Base-by-base conservation (phyloP, 2,888 invertebrate genomes). In the Plagodis pulveraria region DNA sequence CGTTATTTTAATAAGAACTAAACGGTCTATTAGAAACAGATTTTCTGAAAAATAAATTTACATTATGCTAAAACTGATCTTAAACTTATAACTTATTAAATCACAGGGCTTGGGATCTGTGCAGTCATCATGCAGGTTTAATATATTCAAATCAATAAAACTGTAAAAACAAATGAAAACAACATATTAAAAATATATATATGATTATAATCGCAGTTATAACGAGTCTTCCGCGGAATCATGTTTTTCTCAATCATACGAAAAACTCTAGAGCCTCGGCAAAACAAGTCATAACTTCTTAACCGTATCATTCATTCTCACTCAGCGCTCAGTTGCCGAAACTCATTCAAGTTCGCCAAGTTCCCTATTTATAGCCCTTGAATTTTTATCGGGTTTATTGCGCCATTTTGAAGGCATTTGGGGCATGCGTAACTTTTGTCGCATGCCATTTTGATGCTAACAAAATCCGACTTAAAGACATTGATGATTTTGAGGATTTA, bases 331-430 rank as follows among this genome's bases (percentile, higher is more conserved):
- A 42, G 50, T 51, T 48, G 48, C 50, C 51, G 33, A 53, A 53
- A 54, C 54, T 54, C 58, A 53, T 58, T 44, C 45, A 53, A 58
- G 54, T 54, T 58, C 36, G 54, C 35, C 43, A 54, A 58, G 50
- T 58, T 54, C 54, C 50, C 50, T 50, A 58, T 58, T 54, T 58
- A 54, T 58, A 50, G 54, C 46, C 46, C 50, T 58, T 54, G 58
- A 58, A 50, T 58, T 58, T 58, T 58, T 54, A 58, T 58, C 50
- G 58, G 33, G 54, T 50, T 58, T 58, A 54, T 58, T 58, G 42
- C 54, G 41, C 52, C 62, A 51, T 58, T 62, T 56, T 54, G 49
- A 46, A 52, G 45, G n/a, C 63, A 58, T 63, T 57, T 33, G 8
- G 40, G 53, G 49, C 49, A 33, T 44, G 43, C 49, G 35, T 41